phyloP scores from a whole-genome alignment of 2,797 vertebrate genomes.

The Galaxias olidus region DNA sequence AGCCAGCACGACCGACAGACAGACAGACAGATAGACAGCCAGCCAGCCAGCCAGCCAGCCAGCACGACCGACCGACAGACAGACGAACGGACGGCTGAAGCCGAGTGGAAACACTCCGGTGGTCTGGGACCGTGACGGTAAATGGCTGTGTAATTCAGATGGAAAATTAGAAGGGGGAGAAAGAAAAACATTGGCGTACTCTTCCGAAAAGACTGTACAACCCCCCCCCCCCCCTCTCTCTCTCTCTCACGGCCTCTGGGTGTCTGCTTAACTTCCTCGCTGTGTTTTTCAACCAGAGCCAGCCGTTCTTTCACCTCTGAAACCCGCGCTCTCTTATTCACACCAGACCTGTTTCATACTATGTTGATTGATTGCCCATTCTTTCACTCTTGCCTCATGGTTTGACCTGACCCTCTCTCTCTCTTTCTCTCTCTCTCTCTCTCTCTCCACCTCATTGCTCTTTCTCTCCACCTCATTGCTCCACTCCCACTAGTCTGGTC shows the following conservation, averaged over 20 bases:
- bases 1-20: background rate
- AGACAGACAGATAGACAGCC: constrained; percentile 26
- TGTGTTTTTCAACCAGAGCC: constrained; percentile 14
- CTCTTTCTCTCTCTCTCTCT: background rate
- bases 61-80: constrained; percentile 17
- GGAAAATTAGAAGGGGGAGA: constrained; percentile 65
- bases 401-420: background rate
- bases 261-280: constrained; percentile 37
- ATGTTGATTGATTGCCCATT: background rate
- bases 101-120: constrained; percentile 67
- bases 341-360: too few species aligned
- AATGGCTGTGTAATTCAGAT: constrained; percentile 67
- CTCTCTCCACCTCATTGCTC: background rate
- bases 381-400: background rate
- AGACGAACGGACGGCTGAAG: constrained; percentile 34
- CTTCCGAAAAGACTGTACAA: constrained; percentile 36
- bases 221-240: background rate
- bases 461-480: constrained; percentile 16
- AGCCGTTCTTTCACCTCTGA: too few species aligned
- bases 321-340: too few species aligned
- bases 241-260: background rate
- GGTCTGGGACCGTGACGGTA: constrained; percentile 59
- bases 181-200: constrained; percentile 53
- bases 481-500: constrained; percentile 53
- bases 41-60: constrained; percentile 23